Evolutionary conservation across 92 coral and sea anemone genomes (phyloP).

Genomic region (Muricea muricata): DNA sequence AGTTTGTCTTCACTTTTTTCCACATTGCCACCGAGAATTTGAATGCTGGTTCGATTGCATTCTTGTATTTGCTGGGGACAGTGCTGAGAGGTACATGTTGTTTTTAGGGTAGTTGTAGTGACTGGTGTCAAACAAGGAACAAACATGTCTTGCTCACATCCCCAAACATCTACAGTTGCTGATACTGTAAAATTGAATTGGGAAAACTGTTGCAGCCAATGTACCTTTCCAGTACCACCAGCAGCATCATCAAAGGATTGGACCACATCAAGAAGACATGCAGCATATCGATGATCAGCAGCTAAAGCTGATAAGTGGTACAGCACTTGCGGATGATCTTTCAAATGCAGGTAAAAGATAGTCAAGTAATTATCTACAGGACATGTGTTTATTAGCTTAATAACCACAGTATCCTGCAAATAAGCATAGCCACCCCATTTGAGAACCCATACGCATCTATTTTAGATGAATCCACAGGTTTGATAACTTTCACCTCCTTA

Average conservation of each 20-base stretch:
- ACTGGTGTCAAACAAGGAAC: background rate
- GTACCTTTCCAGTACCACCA: slow-evolving; percentile 14
- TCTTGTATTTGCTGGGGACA: background rate
- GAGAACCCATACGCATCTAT: background rate
- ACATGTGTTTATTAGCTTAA: background rate
- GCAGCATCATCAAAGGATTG: slow-evolving; percentile 15
- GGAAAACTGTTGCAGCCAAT: slow-evolving; percentile 16
- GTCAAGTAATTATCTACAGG: slow-evolving; percentile 6
- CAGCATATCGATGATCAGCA: background rate
- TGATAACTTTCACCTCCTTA: background rate
- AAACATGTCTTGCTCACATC: slow-evolving; percentile 10
- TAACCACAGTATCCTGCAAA: background rate
- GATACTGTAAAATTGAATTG: background rate
- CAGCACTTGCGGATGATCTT: background rate
- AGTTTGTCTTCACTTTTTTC: background rate
- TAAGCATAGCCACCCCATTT: slow-evolving; percentile 17
- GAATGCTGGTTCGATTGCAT: background rate
- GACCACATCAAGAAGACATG: background rate
- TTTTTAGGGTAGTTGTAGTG: background rate
- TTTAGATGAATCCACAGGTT: background rate
- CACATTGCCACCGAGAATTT: slow-evolving; percentile 4
- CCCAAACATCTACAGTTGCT: slow-evolving; percentile 12
- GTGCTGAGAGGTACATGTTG: background rate
- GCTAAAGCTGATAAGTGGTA: background rate
- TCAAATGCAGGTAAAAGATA: background rate